Base-by-base conservation (phyloP, 1,140 invertebrate species). In the Formica exsecta region DNA sequence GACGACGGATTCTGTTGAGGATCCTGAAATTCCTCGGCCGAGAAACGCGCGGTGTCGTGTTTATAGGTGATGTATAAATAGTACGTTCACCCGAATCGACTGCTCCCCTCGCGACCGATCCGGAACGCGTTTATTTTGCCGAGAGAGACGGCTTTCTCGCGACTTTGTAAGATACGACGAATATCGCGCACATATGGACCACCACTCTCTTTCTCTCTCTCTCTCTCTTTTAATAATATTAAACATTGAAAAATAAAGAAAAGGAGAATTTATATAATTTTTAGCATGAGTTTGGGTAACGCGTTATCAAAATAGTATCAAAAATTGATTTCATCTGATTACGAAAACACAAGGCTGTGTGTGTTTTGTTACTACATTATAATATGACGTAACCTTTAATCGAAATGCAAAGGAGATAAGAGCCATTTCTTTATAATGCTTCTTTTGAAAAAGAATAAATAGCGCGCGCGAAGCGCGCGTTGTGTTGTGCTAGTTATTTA, bases 11-110 rank as follows among this genome's bases (percentile, higher is more conserved):
- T 89, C 87, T 84, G 65, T 80, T 7, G 66, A 84, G 36, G 83
- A 57, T 89, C 59, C 85, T 74, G 73, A 90, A 70, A 89, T 86
- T 88, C 62, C 71, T 64, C 61, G 25, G 3, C 8, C 19, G 9
- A 13, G 13, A 65, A 57, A 65, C 62, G 32, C 54, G 71, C 11
- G 41, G 25, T 51, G 65, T 71, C 25, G 22, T 25, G 75, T 75
- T 88, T 85, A 65, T 65, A 75, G 75, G n/a, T 11, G 76, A 81
- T 51, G 71, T 86, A 86, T 83, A 89, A 89, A 90, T 86, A 86
- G 87, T 89, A 87, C 87, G 85, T 89, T 90, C 87, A 89, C 85
- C 85, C 77, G 62, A 87, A 81, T 70, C 86, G 41, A 3, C 71
- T 38, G 3, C 71, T 38, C 22, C 61, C 41, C 16, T 83, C 68